Evolutionary conservation across 2,888 invertebrate genomes (phyloP).

Genomic region (Harpagoxenus sublaevis): DNA sequence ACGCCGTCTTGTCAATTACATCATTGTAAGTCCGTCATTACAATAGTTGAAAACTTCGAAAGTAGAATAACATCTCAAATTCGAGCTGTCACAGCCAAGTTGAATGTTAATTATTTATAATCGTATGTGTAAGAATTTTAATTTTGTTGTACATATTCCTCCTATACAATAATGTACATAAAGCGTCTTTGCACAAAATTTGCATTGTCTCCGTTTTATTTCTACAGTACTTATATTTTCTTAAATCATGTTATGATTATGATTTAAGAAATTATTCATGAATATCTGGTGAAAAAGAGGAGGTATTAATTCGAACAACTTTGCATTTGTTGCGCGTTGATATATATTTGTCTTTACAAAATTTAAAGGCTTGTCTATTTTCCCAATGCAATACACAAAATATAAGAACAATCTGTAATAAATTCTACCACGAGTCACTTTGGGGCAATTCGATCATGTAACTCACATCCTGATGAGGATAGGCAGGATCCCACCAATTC

Average conservation of each 20-base stretch:
- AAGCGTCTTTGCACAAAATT: not conserved
- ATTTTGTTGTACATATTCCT: constrained; percentile 41
- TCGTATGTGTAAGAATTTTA: constrained; percentile 1
- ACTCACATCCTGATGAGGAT: constrained; percentile 86
- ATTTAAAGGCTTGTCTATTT: constrained; percentile 50
- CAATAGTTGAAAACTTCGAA: not conserved
- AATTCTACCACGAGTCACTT: constrained; percentile 77
- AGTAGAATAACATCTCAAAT: not conserved
- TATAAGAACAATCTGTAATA: constrained; percentile 48
- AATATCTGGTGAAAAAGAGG: not conserved
- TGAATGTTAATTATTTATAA: constrained; percentile 19
- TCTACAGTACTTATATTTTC: not conserved
- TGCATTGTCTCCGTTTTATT: not conserved
- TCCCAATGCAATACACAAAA: constrained; percentile 43
- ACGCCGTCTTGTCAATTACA: not conserved
- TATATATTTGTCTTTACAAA: constrained; percentile 68
- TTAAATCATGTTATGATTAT: not conserved
- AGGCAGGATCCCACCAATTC: constrained; percentile 91
- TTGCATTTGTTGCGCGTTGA: constrained; percentile 40
- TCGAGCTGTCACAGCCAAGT: not conserved
- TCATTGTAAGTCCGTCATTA: not conserved
- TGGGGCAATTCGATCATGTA: constrained; percentile 75
- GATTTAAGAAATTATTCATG: not conserved
- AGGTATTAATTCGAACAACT: constrained; percentile 51
- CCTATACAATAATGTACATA: constrained; percentile 18